Base-by-base conservation (phyloP, 2,113 vertebrate species). In the Rhea americana region DNA sequence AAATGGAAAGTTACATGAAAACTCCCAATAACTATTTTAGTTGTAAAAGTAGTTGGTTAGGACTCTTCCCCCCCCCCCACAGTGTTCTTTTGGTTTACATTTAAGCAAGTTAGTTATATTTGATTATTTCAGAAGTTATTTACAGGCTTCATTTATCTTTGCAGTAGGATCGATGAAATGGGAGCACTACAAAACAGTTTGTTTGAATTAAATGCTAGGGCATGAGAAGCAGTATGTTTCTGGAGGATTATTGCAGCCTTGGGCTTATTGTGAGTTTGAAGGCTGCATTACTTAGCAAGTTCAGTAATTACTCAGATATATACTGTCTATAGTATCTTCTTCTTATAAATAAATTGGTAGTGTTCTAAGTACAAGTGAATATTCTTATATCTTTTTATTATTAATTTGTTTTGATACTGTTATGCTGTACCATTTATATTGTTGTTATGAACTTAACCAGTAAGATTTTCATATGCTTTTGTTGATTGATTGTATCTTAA, bases 271-370 rank as follows among this genome's bases (percentile, higher is more conserved):
- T 51, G 45, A 93, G 63, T 85, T 76, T 87, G 79, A 92, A 90
- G 75, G 68, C 59, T 91, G 61, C 89, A 71, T 94, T 89, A 77
- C 78, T 87, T 94, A 85, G 41, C 59, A 74, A 91, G 82, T 90
- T 91, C 66, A 90, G 63, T 96, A 96, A 93, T 94, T 95, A 91
- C 59, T 90, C 15, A 65, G 75, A 91, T 93, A 77, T 87, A 82
- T 75, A 56, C 61, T 82, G 11, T 59, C 41, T 89, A 14, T 70
- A 24, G 37, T 47, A 35, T 85, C 55, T 83, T 89, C 26, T 87
- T 11, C 17, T 82, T 83, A 43, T 3, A 59, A 47, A 62, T 76
- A 50, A 58, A 17, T 8, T 51, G 5, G 13, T 71, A 45, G 63
- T 45, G 9, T 86, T 93, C 41, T 56, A 17, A 55, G 22, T 53